Percentiles rank a stretch among this genome's conserved stretches.
Evolutionary conservation across 2,797 vertebrate species (phyloP).

Genomic region (Limnodromus scolopaceus): DNA sequence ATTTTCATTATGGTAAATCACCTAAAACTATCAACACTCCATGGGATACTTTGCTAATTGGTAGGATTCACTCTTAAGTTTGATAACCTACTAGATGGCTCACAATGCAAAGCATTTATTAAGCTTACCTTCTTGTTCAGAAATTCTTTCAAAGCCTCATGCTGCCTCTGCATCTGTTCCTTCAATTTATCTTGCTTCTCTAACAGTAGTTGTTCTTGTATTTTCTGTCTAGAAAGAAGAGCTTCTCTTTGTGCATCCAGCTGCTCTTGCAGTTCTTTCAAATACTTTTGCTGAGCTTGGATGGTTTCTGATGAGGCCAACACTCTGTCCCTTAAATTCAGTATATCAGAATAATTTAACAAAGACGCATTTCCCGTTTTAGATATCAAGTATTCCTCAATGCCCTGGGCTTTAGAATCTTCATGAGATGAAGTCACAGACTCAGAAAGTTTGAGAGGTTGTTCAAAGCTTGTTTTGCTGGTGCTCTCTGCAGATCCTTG

Average conservation of each 20-base stretch:
- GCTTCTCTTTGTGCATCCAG: constrained; percentile 65
- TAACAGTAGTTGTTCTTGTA: constrained; percentile 66
- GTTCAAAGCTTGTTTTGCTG: constrained; percentile 15
- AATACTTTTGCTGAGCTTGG: constrained; percentile 71
- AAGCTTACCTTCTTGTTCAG: constrained; percentile 77
- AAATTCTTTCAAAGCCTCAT: constrained; percentile 78
- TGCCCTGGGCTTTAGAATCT: neutral
- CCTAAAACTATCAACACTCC: neutral
- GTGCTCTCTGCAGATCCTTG: neutral
- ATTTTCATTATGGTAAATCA: neutral
- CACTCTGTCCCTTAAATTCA: constrained; percentile 55
- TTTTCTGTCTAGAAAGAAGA: constrained; percentile 64
- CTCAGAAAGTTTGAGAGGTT: neutral
- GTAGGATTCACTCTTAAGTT: neutral
- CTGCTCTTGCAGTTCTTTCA: constrained; percentile 70
- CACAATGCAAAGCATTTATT: neutral
- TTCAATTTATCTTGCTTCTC: constrained; percentile 60
- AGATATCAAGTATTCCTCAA: neutral
- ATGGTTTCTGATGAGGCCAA: constrained; percentile 67
- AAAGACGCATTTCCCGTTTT: neutral
- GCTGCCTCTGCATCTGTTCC: constrained; percentile 78
- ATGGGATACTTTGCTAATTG: neutral
- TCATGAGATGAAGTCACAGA: neutral
- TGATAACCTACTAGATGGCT: neutral
- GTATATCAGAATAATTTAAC: neutral